phyloP scores from a whole-genome alignment of 2,888 invertebrate species.

The Carabus problematicus region DNA sequence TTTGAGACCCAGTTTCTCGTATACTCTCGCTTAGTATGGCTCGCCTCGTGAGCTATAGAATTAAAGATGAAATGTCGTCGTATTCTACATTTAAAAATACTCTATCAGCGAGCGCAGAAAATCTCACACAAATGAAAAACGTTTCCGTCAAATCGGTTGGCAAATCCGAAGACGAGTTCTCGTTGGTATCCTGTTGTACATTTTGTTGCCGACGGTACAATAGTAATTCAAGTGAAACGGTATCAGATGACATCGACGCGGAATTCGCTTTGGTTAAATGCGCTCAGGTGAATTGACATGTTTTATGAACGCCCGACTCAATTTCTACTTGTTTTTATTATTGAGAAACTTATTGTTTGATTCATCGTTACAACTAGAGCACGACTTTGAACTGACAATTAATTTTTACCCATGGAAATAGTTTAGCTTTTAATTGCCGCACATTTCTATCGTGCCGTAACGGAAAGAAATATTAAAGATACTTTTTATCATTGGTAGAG shows the following conservation, averaged over 20 bases:
- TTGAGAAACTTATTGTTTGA: background rate
- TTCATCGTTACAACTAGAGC: conserved; percentile 21
- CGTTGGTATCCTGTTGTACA: conserved; percentile 31
- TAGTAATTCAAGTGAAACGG: conserved; percentile 46
- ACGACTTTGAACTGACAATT: conserved; percentile 20
- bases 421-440: background rate
- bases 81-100: conserved; percentile 47
- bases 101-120: conserved; percentile 17
- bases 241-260: conserved; percentile 50
- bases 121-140: background rate
- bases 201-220: conserved; percentile 43
- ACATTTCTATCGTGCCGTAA: too few species aligned
- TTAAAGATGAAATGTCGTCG: conserved; percentile 46
- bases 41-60: conserved; percentile 48
- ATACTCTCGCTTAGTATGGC: conserved; percentile 44
- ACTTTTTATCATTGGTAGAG: too few species aligned
- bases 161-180: too few species aligned
- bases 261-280: conserved; percentile 34
- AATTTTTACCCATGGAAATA: background rate
- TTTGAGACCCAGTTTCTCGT: background rate
- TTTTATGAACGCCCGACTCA: background rate
- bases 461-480: too few species aligned
- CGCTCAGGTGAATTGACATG: conserved; percentile 9
- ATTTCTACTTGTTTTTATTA: background rate
- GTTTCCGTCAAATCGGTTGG: background rate